Evolutionary conservation across 2,888 invertebrate species (phyloP).

Genomic region (Apodemia duryi): DNA sequence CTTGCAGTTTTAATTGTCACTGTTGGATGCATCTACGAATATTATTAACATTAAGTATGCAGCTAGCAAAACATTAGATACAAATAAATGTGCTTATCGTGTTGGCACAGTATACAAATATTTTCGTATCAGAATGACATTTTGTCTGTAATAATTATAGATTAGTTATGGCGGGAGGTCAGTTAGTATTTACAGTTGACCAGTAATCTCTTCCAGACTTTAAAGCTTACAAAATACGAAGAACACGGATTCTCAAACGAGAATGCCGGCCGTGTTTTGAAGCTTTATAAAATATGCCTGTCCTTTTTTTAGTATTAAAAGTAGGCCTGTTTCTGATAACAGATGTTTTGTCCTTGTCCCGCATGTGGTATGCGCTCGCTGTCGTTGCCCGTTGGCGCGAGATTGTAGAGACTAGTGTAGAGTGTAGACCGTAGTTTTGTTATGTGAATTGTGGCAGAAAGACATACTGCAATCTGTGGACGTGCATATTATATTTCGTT

Average conservation of each 20-base stretch:
- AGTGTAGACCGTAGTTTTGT: slow-evolving; percentile 56
- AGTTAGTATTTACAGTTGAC: slow-evolving; percentile 30
- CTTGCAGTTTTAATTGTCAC: no score
- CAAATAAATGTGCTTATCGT: neutral
- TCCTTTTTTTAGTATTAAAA: slow-evolving; percentile 40
- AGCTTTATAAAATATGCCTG: slow-evolving; percentile 39
- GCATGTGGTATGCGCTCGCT: slow-evolving; percentile 31
- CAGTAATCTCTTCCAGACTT: slow-evolving; percentile 46
- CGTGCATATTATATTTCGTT: slow-evolving; percentile 4
- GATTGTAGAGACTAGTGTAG: slow-evolving; percentile 33
- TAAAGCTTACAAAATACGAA: slow-evolving; percentile 49
- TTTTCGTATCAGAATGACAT: slow-evolving; percentile 18
- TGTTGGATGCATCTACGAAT: neutral
- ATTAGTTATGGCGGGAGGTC: slow-evolving; percentile 50
- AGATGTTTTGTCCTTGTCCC: slow-evolving; percentile 42
- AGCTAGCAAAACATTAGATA: neutral
- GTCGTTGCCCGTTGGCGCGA: slow-evolving; percentile 40
- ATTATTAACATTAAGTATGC: neutral
- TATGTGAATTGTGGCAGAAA: slow-evolving; percentile 40
- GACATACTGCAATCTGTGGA: neutral
- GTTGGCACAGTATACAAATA: slow-evolving; percentile 11
- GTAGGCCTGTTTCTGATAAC: slow-evolving; percentile 33
- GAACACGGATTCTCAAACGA: slow-evolving; percentile 57
- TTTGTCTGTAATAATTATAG: slow-evolving; percentile 26
- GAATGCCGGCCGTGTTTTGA: slow-evolving; percentile 63